Evolutionary conservation across 2,113 vertebrate genomes (phyloP).

Genomic region (Brachyhypopomus gauderio): DNA sequence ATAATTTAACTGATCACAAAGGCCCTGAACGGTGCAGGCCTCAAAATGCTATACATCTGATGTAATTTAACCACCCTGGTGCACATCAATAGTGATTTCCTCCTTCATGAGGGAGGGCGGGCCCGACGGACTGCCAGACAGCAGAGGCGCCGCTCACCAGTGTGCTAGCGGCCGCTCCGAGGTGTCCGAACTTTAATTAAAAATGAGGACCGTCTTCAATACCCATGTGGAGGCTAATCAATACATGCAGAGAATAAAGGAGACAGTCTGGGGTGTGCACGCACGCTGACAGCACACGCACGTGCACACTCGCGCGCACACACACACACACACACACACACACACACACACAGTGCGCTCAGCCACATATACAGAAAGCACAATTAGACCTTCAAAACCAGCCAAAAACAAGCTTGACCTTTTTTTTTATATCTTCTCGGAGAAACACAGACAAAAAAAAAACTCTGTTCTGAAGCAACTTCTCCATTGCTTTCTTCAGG

Average conservation of each 20-base stretch:
- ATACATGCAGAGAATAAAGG: slow-evolving; percentile 62
- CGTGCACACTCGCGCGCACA: not conserved
- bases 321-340: not conserved
- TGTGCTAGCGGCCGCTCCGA: slow-evolving; percentile 42
- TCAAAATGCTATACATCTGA: slow-evolving; percentile 34
- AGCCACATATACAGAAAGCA: slow-evolving; percentile 25
- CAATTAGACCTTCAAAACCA: slow-evolving; percentile 52
- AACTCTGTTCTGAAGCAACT: not conserved
- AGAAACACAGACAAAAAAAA: not conserved
- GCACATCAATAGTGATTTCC: slow-evolving; percentile 42
- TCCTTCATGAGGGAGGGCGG: slow-evolving; percentile 16
- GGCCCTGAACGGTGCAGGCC: not conserved
- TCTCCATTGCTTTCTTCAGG: slow-evolving; percentile 57
- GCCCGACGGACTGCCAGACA: slow-evolving; percentile 13
- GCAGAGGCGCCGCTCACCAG: slow-evolving; percentile 35
- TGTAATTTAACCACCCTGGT: slow-evolving; percentile 33
- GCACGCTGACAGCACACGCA: not conserved
- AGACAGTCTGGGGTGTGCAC: slow-evolving; percentile 40
- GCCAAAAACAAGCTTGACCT: slow-evolving; percentile 58
- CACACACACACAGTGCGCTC: not conserved
- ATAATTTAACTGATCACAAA: slow-evolving; percentile 17
- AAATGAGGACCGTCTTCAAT: slow-evolving; percentile 63
- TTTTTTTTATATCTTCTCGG: slow-evolving; percentile 38
- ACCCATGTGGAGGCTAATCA: slow-evolving; percentile 60
- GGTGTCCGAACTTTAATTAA: slow-evolving; percentile 68